These are phyloP conservation scores for Hanleya hanleyi DNA, from an alignment of 2,888 invertebrate genomes.

Conservation along the genomic window DNA sequence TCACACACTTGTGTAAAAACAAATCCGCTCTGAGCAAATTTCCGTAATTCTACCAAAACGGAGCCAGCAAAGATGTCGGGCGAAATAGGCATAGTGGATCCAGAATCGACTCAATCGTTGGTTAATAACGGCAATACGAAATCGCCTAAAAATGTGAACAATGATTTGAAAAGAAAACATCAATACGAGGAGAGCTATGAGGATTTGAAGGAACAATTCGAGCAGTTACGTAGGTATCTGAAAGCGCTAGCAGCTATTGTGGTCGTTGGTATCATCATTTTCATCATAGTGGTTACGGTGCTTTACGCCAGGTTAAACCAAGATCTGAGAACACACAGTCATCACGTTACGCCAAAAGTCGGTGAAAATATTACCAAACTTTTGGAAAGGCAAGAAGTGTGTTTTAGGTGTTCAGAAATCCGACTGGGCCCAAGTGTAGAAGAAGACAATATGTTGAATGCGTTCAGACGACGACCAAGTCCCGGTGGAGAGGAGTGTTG, in stretches of 20 bases:
- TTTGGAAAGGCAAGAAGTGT: slow-evolving; percentile 58
- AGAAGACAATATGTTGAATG: slow-evolving; percentile 57
- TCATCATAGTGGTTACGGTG: slow-evolving; percentile 55
- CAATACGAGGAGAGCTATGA: neutral
- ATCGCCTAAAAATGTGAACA: neutral
- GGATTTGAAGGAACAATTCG: neutral
- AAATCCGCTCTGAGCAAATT: no score
- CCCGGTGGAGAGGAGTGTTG: slow-evolving; percentile 57
- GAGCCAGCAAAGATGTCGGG: no score
- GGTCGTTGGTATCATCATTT: slow-evolving; percentile 49
- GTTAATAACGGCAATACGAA: neutral
- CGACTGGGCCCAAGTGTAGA: slow-evolving; percentile 59
- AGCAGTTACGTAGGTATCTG: slow-evolving; percentile 39
- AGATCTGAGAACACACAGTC: slow-evolving; percentile 56
- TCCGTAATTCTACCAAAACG: no score
- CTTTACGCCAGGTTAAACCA: slow-evolving; percentile 59
- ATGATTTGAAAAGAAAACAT: neutral
- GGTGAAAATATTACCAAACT: slow-evolving; percentile 61
- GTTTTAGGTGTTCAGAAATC: slow-evolving; percentile 57
- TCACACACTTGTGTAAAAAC: no score
- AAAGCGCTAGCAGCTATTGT: slow-evolving; percentile 50
- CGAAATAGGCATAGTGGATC: neutral
- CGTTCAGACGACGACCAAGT: slow-evolving; percentile 51
- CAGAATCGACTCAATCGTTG: neutral
- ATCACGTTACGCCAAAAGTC: slow-evolving; percentile 55